Evolutionary conservation across 2,113 vertebrate species (phyloP), one percentile per base, ranked within the genome.

Genomic region (Leiothrix lutea): DNA sequence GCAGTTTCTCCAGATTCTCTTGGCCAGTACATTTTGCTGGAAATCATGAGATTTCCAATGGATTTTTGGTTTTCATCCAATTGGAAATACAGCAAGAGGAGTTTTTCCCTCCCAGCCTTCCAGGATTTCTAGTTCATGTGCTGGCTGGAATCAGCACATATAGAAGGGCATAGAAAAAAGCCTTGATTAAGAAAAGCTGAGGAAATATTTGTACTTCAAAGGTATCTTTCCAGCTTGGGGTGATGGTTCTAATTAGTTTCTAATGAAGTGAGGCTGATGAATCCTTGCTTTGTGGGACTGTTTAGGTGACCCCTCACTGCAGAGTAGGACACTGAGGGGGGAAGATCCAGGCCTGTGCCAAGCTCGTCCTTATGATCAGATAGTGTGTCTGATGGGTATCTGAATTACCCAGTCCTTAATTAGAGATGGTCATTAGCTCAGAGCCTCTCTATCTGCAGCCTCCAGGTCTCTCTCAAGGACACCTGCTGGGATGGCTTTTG

Each of bases 201-300:
- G 47, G 81, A 93, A 94, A 86, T 80, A 80, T 74, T 95, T 86
- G 56, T 86, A 90, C 85, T 96, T 96, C 82, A 96, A 92, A 96
- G 80, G 60, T 78, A 74, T 86, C 72, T 67, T 93, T 94, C 74
- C 79, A 92, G 88, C 92, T 94, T 44, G 53, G 60, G 92, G 56
- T 80, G 67, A 64, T 6, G 10, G 75, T 78, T 94, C 79, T 93
- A 83, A 94, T 93, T 90, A 94, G 64, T 57, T 94, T 78, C 86
- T 93, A 93, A 90, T 71, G 82, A 94, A 90, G 65, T 0, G 0
- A 62, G 71, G 69, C 79, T 88, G 72, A 77, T 71, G 64, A 90
- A 80, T 44, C 56, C 36, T 45, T 69, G 82, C 45, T 89, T 61
- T 48, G 40, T 84, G 80, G 28, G 29, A 17, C 54, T 87, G 14